These are phyloP conservation scores for Stichopus chloronotus DNA, from an alignment of 35 echinoderm and acorn worm species.

Conservation along the genomic window DNA sequence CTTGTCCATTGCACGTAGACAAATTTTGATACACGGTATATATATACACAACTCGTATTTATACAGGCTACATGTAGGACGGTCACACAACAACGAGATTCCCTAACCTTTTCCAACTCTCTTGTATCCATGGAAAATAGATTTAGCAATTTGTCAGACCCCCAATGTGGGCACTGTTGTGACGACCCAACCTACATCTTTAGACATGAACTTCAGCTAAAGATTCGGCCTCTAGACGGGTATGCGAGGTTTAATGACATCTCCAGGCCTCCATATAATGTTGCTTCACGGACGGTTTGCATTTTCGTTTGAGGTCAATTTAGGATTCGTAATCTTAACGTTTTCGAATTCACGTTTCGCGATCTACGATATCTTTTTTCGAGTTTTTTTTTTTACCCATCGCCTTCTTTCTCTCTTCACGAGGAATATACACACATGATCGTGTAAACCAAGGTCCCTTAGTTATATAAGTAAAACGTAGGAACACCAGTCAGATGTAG, in stretches of 20 bases:
- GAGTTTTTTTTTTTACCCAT: not conserved
- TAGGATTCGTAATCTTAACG: conserved; percentile 16
- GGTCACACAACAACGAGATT: too few species aligned
- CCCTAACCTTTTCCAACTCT: not conserved
- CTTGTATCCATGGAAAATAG: not conserved
- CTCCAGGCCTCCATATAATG: conserved; percentile 29
- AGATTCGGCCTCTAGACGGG: not conserved
- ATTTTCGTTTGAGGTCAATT: conserved; percentile 8
- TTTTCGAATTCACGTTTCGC: conserved; percentile 5
- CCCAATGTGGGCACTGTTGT: not conserved
- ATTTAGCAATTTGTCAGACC: not conserved
- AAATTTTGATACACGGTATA: too few species aligned
- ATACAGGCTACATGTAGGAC: too few species aligned
- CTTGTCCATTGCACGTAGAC: too few species aligned
- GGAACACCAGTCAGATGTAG: not conserved
- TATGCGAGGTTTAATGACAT: conserved; percentile 33
- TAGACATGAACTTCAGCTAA: not conserved
- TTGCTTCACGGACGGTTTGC: conserved; percentile 49
- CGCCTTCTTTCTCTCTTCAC: not conserved
- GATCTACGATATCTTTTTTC: not conserved
- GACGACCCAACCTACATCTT: conserved; percentile 6
- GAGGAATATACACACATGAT: not conserved
- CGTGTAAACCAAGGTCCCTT: conserved; percentile 11
- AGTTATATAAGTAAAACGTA: not conserved
- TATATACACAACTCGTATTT: too few species aligned